A percentile compares a stretch with the other conserved stretches of the same genome.
These are phyloP conservation scores for Phyllopteryx taeniolatus DNA, from an alignment of 2,113 vertebrate genomes.

Conservation along the genomic window DNA sequence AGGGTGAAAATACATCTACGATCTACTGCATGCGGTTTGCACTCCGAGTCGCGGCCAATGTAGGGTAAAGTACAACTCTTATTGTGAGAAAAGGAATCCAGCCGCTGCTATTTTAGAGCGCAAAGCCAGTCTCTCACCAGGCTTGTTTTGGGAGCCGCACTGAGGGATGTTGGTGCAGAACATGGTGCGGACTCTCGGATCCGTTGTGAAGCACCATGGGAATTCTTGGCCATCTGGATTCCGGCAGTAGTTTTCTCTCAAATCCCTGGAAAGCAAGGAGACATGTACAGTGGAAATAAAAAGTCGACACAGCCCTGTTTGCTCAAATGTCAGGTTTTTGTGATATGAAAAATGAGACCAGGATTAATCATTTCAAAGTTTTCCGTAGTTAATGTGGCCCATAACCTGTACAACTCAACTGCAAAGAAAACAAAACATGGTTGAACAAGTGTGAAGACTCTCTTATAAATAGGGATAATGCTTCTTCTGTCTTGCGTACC, in stretches of 20 bases:
- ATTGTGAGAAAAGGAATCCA: constrained; percentile 10
- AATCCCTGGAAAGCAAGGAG: constrained; percentile 76
- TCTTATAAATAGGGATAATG: too few species aligned
- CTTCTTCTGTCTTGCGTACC: neutral
- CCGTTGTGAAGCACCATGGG: constrained; percentile 97
- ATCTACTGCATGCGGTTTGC: constrained; percentile 28
- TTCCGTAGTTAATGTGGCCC: neutral
- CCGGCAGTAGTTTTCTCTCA: constrained; percentile 94
- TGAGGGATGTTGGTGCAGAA: constrained; percentile 92
- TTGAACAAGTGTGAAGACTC: neutral
- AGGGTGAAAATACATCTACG: constrained; percentile 10
- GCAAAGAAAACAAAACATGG: neutral
- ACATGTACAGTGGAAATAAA: neutral
- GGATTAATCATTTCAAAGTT: neutral
- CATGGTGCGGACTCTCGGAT: constrained; percentile 85
- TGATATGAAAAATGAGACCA: neutral
- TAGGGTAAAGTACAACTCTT: neutral
- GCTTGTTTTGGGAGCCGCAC: constrained; percentile 71
- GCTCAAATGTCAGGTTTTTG: neutral
- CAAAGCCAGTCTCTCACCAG: constrained; percentile 25
- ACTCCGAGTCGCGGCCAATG: constrained; percentile 9
- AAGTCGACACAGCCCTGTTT: neutral
- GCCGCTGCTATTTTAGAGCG: constrained; percentile 8
- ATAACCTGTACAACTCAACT: neutral
- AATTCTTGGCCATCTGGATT: constrained; percentile 94